Evolutionary conservation across 2,888 invertebrate species (phyloP).

Genomic region (Norana najaformis): DNA sequence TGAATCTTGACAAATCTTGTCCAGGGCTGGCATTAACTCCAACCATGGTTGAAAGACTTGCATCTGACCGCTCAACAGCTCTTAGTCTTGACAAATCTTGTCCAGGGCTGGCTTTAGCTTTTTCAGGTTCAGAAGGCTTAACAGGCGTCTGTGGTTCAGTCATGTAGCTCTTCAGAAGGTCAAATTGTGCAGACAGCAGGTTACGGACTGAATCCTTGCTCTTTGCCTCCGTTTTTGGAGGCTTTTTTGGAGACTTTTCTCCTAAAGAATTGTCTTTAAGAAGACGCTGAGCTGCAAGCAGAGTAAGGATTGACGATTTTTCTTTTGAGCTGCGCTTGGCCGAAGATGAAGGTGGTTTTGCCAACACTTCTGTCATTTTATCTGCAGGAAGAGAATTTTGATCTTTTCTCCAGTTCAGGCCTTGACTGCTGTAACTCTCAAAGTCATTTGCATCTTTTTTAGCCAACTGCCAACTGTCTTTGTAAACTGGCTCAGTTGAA

Average conservation of each 20-base stretch:
- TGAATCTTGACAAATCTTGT: not conserved
- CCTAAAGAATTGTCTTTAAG: not conserved
- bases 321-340: not conserved
- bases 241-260: not conserved
- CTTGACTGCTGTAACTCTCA: not conserved
- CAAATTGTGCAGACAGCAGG: constrained; percentile 3
- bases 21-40: not conserved
- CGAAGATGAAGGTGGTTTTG: not conserved
- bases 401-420: not conserved
- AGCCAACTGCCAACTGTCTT: not conserved
- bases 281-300: not conserved
- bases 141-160: not conserved
- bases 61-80: not conserved
- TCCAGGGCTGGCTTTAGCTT: not conserved
- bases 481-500: not conserved
- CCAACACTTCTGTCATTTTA: not conserved
- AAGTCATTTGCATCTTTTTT: not conserved
- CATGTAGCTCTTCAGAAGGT: constrained; percentile 18
- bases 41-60: not conserved
- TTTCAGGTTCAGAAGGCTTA: not conserved
- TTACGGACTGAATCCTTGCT: not conserved
- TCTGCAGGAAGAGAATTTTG: not conserved
- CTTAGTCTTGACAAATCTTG: not conserved
- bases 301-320: not conserved
- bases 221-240: not conserved